Conservation (phyloP, 2,113 vertebrate species). For the Manacus vitellinus region DNA sequence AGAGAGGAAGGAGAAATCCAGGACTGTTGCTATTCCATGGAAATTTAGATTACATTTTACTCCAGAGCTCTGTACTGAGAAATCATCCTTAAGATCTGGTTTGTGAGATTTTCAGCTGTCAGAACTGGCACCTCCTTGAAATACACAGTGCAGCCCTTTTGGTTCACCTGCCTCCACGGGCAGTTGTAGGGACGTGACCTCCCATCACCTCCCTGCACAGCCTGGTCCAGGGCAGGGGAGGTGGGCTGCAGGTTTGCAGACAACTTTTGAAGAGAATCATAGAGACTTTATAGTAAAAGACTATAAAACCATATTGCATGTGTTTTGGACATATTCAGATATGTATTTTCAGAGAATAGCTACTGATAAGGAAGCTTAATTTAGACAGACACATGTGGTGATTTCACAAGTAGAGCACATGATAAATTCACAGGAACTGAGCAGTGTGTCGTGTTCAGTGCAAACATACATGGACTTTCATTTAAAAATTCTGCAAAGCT, state of each 20-base stretch:
- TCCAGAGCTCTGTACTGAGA: background rate
- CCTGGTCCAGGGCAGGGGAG: background rate
- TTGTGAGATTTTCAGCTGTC: background rate
- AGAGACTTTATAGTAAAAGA: background rate
- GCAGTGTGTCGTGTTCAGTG: background rate
- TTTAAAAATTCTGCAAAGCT: background rate
- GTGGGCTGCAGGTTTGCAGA: background rate
- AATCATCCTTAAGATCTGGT: background rate
- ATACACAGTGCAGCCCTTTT: background rate
- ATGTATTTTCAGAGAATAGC: background rate
- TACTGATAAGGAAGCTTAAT: background rate
- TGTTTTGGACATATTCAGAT: background rate
- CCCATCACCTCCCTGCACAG: rapidly evolving
- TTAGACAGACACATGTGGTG: background rate
- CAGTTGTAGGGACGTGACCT: background rate
- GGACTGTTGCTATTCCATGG: background rate
- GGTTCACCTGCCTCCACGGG: rapidly evolving
- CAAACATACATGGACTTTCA: background rate
- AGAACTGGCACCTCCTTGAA: background rate
- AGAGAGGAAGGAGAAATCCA: background rate
- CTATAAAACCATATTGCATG: background rate
- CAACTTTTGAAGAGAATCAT: background rate
- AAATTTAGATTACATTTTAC: background rate
- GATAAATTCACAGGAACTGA: conserved; percentile 22
- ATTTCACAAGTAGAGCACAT: background rate